Evolutionary conservation across 2,888 invertebrate species (phyloP), one percentile per base, ranked within the genome.

Genomic region (Spodoptera picta): DNA sequence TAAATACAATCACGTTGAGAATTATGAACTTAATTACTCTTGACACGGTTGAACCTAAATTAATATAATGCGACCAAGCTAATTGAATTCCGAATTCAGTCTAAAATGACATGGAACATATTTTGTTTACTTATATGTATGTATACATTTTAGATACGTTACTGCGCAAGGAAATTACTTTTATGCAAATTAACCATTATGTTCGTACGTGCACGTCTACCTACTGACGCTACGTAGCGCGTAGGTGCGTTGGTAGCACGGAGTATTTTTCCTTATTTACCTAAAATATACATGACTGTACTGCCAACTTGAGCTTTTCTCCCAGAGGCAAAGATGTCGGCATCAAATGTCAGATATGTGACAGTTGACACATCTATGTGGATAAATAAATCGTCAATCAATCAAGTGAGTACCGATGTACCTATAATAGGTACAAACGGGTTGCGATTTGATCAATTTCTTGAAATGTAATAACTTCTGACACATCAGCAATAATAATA

Each of bases 161-260:
- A 62, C 66, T 62, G 64, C 65, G 58, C 58, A 75, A 84, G 86
- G 83, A 89, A 90, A 90, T 90, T 88, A 90, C 88, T 88, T 89
- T 87, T 89, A 89, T 90, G 88, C 86, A 87, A 90, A 90, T 90
- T 73, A 81, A 81, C 79, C 81, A 79, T 87, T 85, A 82, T 78
- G 80, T 75, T 79, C 73, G 76, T 83, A 85, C 82, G 83, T 82
- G 81, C 78, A 77, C 77, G 73, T 75, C 75, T 66, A 43, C 77
- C 76, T 74, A 73, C 66, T 60, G 62, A 41, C 69, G 49, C 42
- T 49, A 63, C 48, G 55, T 58, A 62, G 27, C 27, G 27, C 51
- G 14, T 51, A 51, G 11, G 27, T 27, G 31, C 7, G 48, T 52
- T 43, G 44, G 36, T 36, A 36, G 54, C 41, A 48, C 12, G 14